Percentiles rank a stretch among this genome's conserved stretches.
phyloP scores from a whole-genome alignment of 1,140 invertebrate genomes.

The Brachionus rotundiformis region DNA sequence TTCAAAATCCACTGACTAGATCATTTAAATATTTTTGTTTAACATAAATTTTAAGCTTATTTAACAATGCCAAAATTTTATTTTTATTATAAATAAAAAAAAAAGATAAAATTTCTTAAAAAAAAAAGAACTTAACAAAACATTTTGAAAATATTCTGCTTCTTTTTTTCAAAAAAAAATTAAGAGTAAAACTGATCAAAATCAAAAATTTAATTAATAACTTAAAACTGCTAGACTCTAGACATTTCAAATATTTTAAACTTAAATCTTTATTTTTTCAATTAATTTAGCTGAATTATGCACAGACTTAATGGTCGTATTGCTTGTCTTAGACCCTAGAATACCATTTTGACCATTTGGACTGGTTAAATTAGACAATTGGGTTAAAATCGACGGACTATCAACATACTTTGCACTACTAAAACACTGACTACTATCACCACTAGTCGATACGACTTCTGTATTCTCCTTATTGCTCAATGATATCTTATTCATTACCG shows the following conservation, averaged over 20 bases:
- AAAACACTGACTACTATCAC: constrained; percentile 1
- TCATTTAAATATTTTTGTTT: too few relatives aligned
- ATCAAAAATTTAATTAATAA: background rate
- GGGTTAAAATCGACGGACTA: constrained; percentile 8
- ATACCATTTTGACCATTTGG: background rate
- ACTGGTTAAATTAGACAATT: constrained; percentile 8
- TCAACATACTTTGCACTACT: background rate
- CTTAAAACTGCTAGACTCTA: background rate
- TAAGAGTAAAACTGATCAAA: background rate
- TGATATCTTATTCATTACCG: background rate
- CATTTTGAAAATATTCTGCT: background rate
- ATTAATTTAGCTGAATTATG: background rate
- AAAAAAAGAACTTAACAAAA: background rate
- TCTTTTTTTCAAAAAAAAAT: background rate
- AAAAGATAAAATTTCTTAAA: background rate
- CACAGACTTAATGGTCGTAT: background rate
- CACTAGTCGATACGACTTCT: background rate
- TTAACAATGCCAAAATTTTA: background rate
- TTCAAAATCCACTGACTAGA: too few relatives aligned
- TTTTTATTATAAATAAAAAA: background rate
- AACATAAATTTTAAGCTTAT: too few relatives aligned
- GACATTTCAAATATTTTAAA: background rate
- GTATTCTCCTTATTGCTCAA: background rate
- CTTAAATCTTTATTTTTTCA: constrained; percentile 22
- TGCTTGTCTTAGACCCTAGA: background rate